Percentiles rank a stretch among this genome's conserved stretches.
Evolutionary conservation across 2,113 vertebrate genomes (phyloP).

Genomic region (Elachura formosa): DNA sequence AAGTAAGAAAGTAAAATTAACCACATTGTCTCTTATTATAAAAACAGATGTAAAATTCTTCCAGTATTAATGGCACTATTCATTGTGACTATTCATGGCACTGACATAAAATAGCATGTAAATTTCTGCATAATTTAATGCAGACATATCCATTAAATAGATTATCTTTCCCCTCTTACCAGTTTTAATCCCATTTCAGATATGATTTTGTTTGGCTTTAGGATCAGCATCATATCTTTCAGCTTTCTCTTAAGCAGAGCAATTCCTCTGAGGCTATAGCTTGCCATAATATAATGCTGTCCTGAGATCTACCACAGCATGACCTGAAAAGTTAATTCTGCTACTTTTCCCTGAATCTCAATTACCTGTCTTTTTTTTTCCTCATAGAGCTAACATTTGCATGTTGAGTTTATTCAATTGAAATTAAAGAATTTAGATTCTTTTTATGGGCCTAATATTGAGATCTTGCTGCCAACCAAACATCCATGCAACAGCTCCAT

Average conservation of each 20-base stretch:
- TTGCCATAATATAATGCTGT: neutral
- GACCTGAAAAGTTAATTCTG: neutral
- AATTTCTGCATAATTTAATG: neutral
- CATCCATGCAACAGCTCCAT: neutral
- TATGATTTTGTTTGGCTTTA: neutral
- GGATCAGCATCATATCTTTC: neutral
- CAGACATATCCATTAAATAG: neutral
- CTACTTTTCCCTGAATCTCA: neutral
- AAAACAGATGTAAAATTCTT: neutral
- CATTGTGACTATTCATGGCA: neutral
- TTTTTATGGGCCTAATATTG: neutral
- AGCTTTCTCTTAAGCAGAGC: neutral
- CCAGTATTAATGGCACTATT: neutral
- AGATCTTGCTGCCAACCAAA: neutral
- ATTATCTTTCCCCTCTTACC: neutral
- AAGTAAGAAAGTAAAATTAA: neutral
- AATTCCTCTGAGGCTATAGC: neutral
- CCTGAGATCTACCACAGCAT: neutral
- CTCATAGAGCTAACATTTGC: neutral
- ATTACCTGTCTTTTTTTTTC: neutral
- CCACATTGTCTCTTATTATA: neutral
- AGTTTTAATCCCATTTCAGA: neutral
- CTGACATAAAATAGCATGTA: neutral
- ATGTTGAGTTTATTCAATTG: neutral
- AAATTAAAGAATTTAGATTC: neutral